Percentiles rank a stretch among this genome's conserved stretches.
Conservation (phyloP, 2,797 vertebrate genomes). For the Tamandua tetradactyla region DNA sequence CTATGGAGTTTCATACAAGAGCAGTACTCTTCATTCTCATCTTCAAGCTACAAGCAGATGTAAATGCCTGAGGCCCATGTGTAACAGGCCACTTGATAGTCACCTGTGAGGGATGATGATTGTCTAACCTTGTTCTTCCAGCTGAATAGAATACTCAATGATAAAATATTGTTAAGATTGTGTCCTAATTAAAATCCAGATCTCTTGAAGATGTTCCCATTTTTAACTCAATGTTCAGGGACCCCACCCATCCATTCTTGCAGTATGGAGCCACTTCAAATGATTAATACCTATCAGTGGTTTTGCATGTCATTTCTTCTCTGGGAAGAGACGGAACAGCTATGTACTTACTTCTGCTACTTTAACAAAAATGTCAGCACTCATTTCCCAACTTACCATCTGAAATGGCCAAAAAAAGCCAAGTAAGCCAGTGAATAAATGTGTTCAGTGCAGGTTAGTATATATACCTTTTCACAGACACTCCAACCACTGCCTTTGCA, state of each 20-base stretch:
- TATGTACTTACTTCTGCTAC: slow-evolving; percentile 32
- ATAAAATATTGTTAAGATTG: not conserved
- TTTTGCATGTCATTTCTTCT: slow-evolving; percentile 18
- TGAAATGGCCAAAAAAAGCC: slow-evolving; percentile 64
- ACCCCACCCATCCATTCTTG: not conserved
- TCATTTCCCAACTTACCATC: slow-evolving; percentile 73
- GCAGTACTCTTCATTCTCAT: not conserved
- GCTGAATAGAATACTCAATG: not conserved
- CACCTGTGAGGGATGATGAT: not conserved
- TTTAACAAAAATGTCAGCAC: slow-evolving; percentile 65
- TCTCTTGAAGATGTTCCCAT: not conserved
- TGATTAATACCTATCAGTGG: not conserved
- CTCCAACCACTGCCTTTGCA: not conserved
- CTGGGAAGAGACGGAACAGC: slow-evolving; percentile 38
- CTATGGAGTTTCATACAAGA: not conserved
- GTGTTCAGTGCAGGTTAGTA: slow-evolving; percentile 72
- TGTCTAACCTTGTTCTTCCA: not conserved
- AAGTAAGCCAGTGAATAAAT: slow-evolving; percentile 68
- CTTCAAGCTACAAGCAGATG: not conserved
- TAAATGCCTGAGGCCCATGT: not conserved
- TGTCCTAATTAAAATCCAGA: not conserved
- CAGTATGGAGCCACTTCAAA: slow-evolving; percentile 56
- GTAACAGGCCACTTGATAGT: not conserved
- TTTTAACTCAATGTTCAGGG: not conserved
- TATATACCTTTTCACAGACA: slow-evolving; percentile 66